Conservation (phyloP, 2,888 invertebrate species). For the Tipula vernalis region DNA sequence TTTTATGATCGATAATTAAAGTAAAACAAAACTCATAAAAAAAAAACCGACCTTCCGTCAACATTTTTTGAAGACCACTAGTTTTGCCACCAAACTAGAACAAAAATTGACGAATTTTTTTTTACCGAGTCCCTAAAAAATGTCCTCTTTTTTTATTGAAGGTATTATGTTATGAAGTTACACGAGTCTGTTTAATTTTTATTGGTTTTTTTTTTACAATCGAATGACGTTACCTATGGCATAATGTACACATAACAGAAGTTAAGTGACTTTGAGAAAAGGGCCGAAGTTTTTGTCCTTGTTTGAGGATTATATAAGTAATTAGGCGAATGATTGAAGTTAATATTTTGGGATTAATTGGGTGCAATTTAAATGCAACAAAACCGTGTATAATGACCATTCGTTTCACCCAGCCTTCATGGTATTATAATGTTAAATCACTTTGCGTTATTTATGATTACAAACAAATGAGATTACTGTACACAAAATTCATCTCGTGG, state of each 20-base stretch:
- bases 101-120: background rate
- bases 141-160: background rate
- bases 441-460: background rate
- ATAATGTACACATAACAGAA: background rate
- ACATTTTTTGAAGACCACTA: background rate
- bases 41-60: background rate
- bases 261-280: slow-evolving; percentile 4
- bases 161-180: background rate
- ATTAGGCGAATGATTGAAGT: background rate
- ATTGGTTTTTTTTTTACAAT: background rate
- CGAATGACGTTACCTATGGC: background rate
- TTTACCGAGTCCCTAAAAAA: background rate
- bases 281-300: background rate
- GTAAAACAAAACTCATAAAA: background rate
- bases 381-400: background rate
- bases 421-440: background rate
- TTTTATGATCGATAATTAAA: background rate
- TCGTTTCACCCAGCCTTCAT: background rate
- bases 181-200: background rate
- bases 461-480: background rate
- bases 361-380: background rate
- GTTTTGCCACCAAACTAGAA: background rate
- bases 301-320: background rate
- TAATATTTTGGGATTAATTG: background rate
- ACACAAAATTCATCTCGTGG: background rate